Evolutionary conservation across 2,113 vertebrate genomes (phyloP).

Genomic region (Myotis lucifugus): DNA sequence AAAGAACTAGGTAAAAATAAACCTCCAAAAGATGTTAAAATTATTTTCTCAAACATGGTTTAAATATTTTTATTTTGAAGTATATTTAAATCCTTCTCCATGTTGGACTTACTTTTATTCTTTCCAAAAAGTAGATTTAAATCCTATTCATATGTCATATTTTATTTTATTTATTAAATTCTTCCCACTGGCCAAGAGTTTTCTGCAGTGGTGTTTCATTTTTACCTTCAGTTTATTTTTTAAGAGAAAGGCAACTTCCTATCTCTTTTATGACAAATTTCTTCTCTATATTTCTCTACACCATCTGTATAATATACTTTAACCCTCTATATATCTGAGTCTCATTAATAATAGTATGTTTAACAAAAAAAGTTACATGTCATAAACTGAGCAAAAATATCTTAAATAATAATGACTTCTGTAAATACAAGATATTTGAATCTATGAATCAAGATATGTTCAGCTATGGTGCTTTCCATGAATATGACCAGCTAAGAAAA

Average conservation of each 20-base stretch:
- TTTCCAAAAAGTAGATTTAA: not conserved
- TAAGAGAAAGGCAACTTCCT: not conserved
- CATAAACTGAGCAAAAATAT: not conserved
- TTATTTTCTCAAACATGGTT: not conserved
- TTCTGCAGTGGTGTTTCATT: not conserved
- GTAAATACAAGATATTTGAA: not conserved
- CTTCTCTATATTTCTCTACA: not conserved
- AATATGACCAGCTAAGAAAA: not conserved
- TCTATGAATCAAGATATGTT: not conserved
- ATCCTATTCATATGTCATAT: not conserved
- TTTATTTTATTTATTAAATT: not conserved
- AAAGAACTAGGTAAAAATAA: not conserved
- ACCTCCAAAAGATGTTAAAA: not conserved
- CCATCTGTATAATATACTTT: not conserved
- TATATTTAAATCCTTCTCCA: not conserved
- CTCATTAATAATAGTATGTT: not conserved
- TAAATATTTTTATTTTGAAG: not conserved
- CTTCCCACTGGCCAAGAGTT: not conserved
- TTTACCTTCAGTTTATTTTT: not conserved
- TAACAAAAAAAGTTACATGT: not conserved
- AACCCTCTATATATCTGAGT: not conserved
- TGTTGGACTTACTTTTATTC: not conserved
- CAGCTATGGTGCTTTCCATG: not conserved
- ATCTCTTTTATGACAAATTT: not conserved
- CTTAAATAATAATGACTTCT: not conserved